Evolutionary conservation across 2,888 invertebrate species (phyloP).

Genomic region (Nowickia ferox): DNA sequence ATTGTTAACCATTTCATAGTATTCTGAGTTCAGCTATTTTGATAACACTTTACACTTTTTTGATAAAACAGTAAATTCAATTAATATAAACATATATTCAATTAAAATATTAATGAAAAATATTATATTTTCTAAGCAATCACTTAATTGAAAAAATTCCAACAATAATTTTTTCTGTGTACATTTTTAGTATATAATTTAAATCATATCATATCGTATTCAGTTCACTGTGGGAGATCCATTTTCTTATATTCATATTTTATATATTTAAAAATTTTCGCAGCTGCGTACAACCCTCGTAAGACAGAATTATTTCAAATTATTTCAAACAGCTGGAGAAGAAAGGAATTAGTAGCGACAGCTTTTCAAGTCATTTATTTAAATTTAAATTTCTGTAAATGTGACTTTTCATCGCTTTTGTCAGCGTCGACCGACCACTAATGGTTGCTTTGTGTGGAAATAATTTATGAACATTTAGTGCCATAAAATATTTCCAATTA

Average conservation of each 20-base stretch:
- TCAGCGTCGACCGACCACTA: not conserved
- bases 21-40: no score
- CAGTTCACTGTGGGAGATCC: no score
- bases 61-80: no score
- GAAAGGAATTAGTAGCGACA: not conserved
- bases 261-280: not conserved
- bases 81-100: no score
- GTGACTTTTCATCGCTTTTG: not conserved
- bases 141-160: no score
- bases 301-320: not conserved
- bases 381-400: conserved; percentile 9
- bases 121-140: no score
- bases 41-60: no score
- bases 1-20: no score
- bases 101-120: no score
- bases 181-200: no score
- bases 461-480: conserved; percentile 53
- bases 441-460: conserved; percentile 24
- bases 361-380: conserved; percentile 28
- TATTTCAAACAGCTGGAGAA: not conserved
- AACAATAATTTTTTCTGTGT: no score
- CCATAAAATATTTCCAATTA: conserved; percentile 33
- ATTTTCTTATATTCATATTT: not conserved
- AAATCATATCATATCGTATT: no score
- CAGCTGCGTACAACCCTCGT: not conserved